Percentiles rank a stretch among this genome's conserved stretches.
These are phyloP conservation scores for Gulo gulo DNA, from an alignment of 2,113 vertebrate species.

Conservation along the genomic window DNA sequence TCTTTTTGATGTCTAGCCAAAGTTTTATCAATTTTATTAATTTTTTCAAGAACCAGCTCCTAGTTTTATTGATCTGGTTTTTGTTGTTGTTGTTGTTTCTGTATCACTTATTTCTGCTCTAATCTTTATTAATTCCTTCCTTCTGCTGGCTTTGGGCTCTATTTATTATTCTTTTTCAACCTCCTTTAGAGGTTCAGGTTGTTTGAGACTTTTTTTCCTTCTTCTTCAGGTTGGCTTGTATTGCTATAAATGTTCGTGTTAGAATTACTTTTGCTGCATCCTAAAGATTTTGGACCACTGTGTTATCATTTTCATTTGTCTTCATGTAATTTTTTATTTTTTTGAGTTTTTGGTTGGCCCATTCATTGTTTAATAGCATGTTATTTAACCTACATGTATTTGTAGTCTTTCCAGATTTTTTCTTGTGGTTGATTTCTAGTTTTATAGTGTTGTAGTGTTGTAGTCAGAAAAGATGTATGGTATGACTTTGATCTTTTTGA, in stretches of 20 bases:
- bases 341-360: not conserved
- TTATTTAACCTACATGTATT: not conserved
- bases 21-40: not conserved
- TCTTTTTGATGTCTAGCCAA: not conserved
- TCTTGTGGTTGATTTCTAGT: not conserved
- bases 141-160: not conserved
- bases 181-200: not conserved
- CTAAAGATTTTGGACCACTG: not conserved
- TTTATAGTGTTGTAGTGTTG: not conserved
- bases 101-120: not conserved
- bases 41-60: not conserved
- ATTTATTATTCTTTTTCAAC: not conserved
- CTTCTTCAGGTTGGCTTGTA: not conserved
- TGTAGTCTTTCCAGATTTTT: not conserved
- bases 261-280: not conserved
- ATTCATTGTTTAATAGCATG: not conserved
- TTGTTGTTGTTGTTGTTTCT: not conserved
- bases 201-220: not conserved
- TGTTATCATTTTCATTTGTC: not conserved
- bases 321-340: not conserved
- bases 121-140: not conserved
- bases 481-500: not conserved
- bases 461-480: not conserved
- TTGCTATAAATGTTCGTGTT: not conserved
- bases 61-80: not conserved